Evolutionary conservation across 2,888 invertebrate species (phyloP).

Genomic region (Cryptosula pallasiana): DNA sequence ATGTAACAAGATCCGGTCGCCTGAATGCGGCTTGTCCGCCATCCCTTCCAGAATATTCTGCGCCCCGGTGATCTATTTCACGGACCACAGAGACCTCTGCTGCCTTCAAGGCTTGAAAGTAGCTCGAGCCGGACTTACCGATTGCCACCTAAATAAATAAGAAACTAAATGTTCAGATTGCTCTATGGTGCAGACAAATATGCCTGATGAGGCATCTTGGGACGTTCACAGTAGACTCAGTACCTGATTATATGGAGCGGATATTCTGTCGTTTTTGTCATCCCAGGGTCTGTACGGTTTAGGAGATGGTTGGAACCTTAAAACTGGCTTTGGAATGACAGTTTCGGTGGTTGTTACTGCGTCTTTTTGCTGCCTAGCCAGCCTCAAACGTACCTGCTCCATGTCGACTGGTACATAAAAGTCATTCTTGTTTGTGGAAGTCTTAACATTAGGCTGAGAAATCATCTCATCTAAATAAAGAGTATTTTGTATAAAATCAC

Average conservation of each 20-base stretch:
- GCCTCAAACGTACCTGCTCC: not conserved
- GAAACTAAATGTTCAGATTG: no score
- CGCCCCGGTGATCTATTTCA: not conserved
- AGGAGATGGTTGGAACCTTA: constrained; percentile 12
- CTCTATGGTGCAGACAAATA: no score
- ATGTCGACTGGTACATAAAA: not conserved
- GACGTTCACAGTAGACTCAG: no score
- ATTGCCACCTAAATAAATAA: constrained; percentile 6
- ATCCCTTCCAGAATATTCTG: not conserved
- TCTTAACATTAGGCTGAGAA: no score
- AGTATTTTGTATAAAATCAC: no score
- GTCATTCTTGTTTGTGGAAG: not conserved
- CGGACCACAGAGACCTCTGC: not conserved
- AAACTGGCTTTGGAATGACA: not conserved
- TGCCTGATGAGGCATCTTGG: no score
- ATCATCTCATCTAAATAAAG: no score
- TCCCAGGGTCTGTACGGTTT: constrained; percentile 21
- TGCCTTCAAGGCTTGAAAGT: not conserved
- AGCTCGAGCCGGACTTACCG: not conserved
- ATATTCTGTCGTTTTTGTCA: not conserved
- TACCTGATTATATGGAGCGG: not conserved
- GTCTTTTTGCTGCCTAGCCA: not conserved
- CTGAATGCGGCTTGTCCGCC: not conserved
- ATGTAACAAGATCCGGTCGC: not conserved
- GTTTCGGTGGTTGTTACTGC: not conserved